Evolutionary conservation across 2,888 invertebrate species (phyloP).

Genomic region (Cataglyphis livida): DNA sequence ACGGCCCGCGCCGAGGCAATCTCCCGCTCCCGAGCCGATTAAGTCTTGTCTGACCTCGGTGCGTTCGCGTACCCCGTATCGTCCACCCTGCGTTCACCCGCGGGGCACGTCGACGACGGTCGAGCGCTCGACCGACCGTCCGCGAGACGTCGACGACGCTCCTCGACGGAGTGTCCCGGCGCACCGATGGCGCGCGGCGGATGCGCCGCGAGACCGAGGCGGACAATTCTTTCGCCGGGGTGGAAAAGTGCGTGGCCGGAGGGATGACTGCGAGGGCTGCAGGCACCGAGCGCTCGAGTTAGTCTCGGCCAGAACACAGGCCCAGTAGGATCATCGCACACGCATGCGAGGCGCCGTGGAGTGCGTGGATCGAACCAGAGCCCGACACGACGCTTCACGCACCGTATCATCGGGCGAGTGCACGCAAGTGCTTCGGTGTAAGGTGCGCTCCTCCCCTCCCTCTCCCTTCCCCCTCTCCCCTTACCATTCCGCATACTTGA

Average conservation of each 20-base stretch:
- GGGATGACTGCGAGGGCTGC: constrained; percentile 85
- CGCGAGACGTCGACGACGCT: background rate
- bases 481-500: constrained; percentile 16
- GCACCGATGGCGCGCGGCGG: background rate
- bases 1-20: constrained; percentile 78
- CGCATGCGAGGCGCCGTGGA: constrained; percentile 69
- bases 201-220: background rate
- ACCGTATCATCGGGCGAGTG: constrained; percentile 53
- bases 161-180: background rate
- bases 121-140: background rate
- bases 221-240: constrained; percentile 80
- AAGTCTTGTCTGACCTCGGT: constrained; percentile 68
- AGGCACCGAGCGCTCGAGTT: constrained; percentile 84
- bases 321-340: constrained; percentile 83
- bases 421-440: constrained; percentile 47
- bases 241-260: constrained; percentile 84
- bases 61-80: constrained; percentile 16
- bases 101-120: background rate
- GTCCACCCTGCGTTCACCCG: background rate
- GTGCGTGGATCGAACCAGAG: constrained; percentile 61
- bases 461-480: background rate
- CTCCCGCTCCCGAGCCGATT: constrained; percentile 68
- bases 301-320: constrained; percentile 86
- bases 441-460: constrained; percentile 29
- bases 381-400: constrained; percentile 53